These are phyloP conservation scores for Indicator maculatus DNA, from an alignment of 2,113 vertebrate species.

Conservation along the genomic window DNA sequence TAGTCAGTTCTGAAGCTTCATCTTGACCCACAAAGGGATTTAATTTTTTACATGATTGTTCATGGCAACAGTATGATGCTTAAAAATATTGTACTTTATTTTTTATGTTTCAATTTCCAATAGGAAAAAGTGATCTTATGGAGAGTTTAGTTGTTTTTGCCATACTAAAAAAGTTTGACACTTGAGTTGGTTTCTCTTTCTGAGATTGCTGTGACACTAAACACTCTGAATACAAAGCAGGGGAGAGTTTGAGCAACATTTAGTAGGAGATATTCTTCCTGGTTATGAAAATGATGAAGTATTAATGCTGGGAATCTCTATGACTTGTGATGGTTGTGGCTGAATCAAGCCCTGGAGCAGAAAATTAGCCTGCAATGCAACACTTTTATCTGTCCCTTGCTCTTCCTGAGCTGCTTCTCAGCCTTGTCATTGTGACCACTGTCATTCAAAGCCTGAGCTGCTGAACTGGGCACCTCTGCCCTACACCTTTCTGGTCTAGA, in stretches of 20 bases:
- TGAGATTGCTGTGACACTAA: background rate
- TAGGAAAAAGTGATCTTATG: background rate
- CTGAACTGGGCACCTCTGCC: background rate
- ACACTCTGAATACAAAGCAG: background rate
- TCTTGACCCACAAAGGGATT: background rate
- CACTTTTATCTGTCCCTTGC: background rate
- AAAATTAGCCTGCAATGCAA: background rate
- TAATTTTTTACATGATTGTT: background rate
- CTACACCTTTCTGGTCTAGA: background rate
- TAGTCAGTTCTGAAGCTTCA: background rate
- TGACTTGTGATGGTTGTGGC: no score
- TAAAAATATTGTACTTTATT: background rate
- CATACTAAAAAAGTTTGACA: background rate
- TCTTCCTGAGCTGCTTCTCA: background rate
- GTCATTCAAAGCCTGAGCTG: background rate
- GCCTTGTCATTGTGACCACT: background rate
- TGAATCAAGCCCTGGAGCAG: background rate
- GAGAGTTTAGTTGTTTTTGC: background rate
- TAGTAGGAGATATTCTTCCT: background rate
- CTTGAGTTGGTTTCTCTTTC: background rate
- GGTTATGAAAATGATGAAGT: background rate
- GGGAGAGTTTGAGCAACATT: background rate
- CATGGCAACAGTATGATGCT: background rate
- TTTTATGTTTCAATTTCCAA: background rate
- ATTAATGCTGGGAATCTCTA: background rate